These are phyloP conservation scores for Chunga burmeisteri DNA, from an alignment of 2,113 vertebrate species.

Conservation along the genomic window DNA sequence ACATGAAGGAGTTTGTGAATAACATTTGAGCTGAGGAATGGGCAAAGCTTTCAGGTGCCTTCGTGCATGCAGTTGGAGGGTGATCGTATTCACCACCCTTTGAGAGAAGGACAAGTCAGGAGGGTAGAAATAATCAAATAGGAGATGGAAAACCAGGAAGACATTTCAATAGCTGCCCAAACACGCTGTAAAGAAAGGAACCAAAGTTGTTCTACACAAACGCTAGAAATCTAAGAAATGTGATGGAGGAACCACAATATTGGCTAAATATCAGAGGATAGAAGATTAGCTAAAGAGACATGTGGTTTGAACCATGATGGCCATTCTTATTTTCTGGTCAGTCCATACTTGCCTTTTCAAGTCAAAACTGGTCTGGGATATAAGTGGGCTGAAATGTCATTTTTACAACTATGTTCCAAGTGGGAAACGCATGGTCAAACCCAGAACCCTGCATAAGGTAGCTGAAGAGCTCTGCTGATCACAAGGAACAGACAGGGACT, in stretches of 20 bases:
- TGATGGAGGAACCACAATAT: neutral
- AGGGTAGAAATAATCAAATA: neutral
- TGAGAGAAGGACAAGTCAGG: neutral
- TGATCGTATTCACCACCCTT: neutral
- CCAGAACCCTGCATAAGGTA: neutral
- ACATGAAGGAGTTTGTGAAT: neutral
- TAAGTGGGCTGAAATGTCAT: neutral
- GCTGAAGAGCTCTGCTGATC: neutral
- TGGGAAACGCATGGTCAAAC: neutral
- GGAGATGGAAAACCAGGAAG: neutral
- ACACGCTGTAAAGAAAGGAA: neutral
- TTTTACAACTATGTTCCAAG: neutral
- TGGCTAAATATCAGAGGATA: neutral
- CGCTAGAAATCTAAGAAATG: neutral
- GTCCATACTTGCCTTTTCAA: neutral
- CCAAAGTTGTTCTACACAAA: neutral
- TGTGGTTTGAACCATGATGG: neutral
- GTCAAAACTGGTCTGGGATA: neutral
- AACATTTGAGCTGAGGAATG: neutral
- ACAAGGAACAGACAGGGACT: neutral
- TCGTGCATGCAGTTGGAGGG: rapidly evolving
- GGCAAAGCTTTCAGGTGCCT: neutral
- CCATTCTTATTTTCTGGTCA: neutral
- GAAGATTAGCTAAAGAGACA: neutral
- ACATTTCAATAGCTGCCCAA: neutral